phyloP scores from a whole-genome alignment of 2,888 invertebrate species.

The Podotricha telesiphe region DNA sequence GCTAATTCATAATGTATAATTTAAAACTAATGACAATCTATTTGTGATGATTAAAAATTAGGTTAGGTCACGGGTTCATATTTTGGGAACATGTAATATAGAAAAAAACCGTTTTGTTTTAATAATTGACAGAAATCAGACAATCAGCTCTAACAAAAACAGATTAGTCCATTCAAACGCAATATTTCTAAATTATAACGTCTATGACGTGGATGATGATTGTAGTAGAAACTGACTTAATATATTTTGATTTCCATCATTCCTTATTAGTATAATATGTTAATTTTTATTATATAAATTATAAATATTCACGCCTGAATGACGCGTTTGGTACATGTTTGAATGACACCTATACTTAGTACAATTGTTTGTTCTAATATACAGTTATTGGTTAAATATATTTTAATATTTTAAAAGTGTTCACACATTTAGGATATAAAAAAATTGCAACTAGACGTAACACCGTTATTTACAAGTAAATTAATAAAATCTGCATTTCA shows the following conservation, averaged over 20 bases:
- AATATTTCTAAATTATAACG: neutral
- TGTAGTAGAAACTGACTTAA: neutral
- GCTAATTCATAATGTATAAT: no score
- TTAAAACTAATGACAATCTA: no score
- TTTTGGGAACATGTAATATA: neutral
- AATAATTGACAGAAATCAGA: no score
- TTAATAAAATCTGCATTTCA: slow-evolving; percentile 45
- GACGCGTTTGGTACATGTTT: neutral
- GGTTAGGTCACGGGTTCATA: neutral
- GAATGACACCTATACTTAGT: no score
- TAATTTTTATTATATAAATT: neutral
- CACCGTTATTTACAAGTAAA: neutral
- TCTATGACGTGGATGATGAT: neutral
- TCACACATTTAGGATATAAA: no score
- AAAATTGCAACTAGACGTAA: neutral
- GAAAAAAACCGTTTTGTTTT: no score
- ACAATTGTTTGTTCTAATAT: no score
- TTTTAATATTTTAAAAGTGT: no score
- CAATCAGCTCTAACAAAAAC: no score
- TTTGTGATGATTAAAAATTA: neutral
- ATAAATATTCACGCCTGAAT: neutral
- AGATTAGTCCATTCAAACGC: no score
- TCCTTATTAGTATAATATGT: neutral
- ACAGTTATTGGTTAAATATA: no score
- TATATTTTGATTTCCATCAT: neutral